phyloP scores from a whole-genome alignment of 2,888 invertebrate genomes.

The Lithophane ornitopus region DNA sequence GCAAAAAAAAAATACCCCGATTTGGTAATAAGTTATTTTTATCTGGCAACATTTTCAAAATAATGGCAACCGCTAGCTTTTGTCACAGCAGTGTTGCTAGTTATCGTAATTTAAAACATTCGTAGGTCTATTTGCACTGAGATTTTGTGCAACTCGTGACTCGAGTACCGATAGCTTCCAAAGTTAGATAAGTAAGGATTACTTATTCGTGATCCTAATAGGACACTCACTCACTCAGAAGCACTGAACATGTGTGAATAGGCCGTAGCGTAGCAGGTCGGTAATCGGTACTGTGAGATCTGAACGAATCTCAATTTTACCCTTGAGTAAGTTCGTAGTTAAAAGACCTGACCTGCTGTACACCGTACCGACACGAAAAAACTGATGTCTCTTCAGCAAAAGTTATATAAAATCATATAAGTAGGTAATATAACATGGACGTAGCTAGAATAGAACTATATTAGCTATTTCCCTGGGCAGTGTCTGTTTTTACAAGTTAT shows the following conservation, averaged over 20 bases:
- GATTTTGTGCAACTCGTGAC: background rate
- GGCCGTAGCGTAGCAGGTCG: background rate
- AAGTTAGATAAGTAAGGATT: background rate
- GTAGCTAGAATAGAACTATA: slow-evolving; percentile 2
- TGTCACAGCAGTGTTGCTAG: background rate
- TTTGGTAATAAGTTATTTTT: slow-evolving; percentile 33
- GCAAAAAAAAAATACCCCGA: slow-evolving; percentile 44
- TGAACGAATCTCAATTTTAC: background rate
- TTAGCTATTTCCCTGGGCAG: slow-evolving; percentile 37
- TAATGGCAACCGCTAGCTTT: slow-evolving; percentile 11
- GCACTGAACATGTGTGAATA: background rate
- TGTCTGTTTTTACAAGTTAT: slow-evolving; percentile 43
- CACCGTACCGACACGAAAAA: background rate
- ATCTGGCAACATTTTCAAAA: slow-evolving; percentile 33
- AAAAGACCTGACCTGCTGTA: background rate
- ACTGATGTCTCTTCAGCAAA: background rate
- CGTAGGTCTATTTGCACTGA: slow-evolving; percentile 14
- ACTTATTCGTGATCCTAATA: background rate
- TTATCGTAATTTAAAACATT: background rate
- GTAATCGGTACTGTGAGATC: background rate
- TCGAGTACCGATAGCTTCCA: background rate
- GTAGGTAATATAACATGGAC: slow-evolving; percentile 10
- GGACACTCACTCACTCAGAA: slow-evolving; percentile 8
- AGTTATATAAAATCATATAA: slow-evolving; percentile 7
- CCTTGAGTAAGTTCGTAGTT: background rate